phyloP scores from a whole-genome alignment of 2,113 vertebrate species.

The Chlamydotis undulata region DNA sequence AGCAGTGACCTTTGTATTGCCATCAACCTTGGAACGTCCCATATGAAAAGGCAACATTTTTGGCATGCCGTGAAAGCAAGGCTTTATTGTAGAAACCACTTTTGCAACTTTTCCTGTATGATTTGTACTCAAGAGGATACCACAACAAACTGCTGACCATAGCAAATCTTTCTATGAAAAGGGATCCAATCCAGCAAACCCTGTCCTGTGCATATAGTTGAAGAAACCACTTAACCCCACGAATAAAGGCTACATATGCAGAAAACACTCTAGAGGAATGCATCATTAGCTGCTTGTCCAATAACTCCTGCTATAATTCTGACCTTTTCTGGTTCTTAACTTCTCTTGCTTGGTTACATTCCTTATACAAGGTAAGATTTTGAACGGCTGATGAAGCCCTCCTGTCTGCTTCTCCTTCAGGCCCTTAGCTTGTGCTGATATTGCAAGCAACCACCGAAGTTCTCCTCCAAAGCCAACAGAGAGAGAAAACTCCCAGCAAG shows the following conservation, averaged over 20 bases:
- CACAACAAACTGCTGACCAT: not conserved
- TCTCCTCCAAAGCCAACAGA: not conserved
- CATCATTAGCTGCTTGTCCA: not conserved
- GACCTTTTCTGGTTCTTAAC: not conserved
- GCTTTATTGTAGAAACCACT: constrained; percentile 10
- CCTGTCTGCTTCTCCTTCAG: not conserved
- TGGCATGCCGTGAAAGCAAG: not conserved
- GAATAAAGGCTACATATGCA: not conserved
- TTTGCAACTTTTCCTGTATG: constrained; percentile 14
- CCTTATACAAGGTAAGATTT: not conserved
- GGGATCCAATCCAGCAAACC: not conserved
- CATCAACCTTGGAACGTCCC: not conserved
- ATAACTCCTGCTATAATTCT: not conserved
- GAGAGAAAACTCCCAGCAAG: not conserved
- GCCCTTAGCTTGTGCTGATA: not conserved
- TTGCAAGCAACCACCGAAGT: not conserved
- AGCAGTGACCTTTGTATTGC: constrained; percentile 16
- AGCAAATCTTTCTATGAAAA: not conserved
- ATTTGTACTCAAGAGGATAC: not conserved
- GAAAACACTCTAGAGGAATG: not conserved
- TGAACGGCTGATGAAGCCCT: not conserved
- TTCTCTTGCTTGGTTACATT: not conserved
- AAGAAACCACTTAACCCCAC: not conserved
- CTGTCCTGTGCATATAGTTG: not conserved
- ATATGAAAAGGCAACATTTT: constrained; percentile 36